These are phyloP conservation scores for Bellardia bayeri DNA, from an alignment of 2,888 invertebrate genomes.

Conservation along the genomic window DNA sequence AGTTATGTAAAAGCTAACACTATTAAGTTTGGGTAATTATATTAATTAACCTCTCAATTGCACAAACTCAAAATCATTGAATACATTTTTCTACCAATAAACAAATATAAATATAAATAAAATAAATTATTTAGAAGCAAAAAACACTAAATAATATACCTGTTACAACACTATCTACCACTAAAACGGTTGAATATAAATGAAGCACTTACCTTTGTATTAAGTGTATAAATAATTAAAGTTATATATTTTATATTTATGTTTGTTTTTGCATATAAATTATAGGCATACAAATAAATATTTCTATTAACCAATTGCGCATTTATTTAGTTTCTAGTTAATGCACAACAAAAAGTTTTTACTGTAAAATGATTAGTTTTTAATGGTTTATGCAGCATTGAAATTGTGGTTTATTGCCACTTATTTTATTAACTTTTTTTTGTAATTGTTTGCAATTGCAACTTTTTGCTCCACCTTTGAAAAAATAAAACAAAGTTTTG, in stretches of 20 bases:
- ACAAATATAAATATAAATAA: not conserved
- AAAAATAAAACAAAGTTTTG: conserved; percentile 3
- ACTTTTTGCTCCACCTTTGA: not conserved
- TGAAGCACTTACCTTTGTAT: conserved; percentile 13
- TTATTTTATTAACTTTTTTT: conserved; percentile 54
- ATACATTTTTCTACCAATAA: conserved; percentile 9
- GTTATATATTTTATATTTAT: not conserved
- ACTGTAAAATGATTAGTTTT: conserved; percentile 67
- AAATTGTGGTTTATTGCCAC: conserved; percentile 67
- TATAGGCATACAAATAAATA: not conserved
- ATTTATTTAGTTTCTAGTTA: not conserved
- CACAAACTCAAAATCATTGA: conserved; percentile 52
- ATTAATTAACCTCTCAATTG: conserved; percentile 69
- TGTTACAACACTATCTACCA: too few species aligned
- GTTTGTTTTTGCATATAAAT: not conserved
- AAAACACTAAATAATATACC: not conserved
- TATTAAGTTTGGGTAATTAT: conserved; percentile 49
- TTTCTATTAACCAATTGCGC: conserved; percentile 3
- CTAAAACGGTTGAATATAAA: not conserved
- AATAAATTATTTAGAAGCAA: conserved; percentile 34
- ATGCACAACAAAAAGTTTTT: not conserved
- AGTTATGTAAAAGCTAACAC: not conserved
- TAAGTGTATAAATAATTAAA: conserved; percentile 5
- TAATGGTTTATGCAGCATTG: conserved; percentile 65
- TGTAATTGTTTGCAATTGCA: not conserved